Percentiles rank a stretch among this genome's conserved stretches.
phyloP scores from a whole-genome alignment of 2,797 vertebrate species.

The Molossus molossus region DNA sequence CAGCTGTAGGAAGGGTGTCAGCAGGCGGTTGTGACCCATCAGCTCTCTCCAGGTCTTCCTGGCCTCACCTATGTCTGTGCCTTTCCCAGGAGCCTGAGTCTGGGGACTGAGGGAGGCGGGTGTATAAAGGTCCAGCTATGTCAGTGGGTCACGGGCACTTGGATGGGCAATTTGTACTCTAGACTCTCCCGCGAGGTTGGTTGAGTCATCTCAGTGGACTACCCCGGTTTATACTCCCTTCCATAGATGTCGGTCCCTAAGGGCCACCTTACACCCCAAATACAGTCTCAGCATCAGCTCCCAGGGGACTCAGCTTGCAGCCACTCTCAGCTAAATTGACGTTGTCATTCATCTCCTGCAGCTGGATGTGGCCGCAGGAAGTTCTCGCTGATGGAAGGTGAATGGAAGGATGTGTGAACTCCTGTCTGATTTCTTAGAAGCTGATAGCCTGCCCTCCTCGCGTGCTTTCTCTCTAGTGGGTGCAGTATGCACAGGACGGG shows the following conservation, averaged over 20 bases:
- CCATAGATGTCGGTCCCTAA: too few species aligned
- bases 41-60: background rate
- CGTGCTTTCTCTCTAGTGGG: background rate
- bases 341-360: background rate
- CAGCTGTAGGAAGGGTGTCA: background rate
- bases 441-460: background rate
- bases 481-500: too few species aligned
- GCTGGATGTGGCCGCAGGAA: accelerated
- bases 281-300: background rate
- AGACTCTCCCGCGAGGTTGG: background rate
- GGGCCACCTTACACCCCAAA: background rate
- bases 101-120: background rate
- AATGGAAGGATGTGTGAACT: background rate
- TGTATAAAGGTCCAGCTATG: background rate
- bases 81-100: background rate
- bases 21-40: background rate
- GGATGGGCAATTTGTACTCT: background rate
- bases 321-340: background rate
- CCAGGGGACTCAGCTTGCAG: too few species aligned
- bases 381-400: background rate
- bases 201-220: background rate
- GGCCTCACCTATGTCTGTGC: background rate
- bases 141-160: background rate
- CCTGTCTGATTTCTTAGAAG: background rate
- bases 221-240: background rate